Base-by-base conservation (phyloP, 2,113 vertebrate species). In the Petroica traversi region DNA sequence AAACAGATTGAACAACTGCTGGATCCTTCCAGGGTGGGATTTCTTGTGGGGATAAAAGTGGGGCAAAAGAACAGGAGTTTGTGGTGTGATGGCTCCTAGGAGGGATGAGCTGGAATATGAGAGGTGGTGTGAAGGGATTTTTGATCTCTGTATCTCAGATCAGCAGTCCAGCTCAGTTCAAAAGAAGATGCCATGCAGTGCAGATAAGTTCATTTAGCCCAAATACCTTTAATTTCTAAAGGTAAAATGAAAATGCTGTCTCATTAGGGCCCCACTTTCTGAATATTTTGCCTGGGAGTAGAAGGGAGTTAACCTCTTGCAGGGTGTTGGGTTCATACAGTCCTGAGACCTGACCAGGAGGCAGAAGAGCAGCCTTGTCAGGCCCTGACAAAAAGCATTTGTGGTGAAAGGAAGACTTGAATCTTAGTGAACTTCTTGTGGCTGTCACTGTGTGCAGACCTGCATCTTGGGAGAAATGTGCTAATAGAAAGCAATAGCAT, bases 1-100 rank as follows among this genome's bases (percentile, higher is more conserved):
- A 99, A 98, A 81, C 99, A 99, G 92, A 99, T 99, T 34, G 99
- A 99, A 25, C 99, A 99, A 57, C 97, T 99, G 19, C 78, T 99
- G 97, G 99, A 99, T 82, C 98, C 98, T 58, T 97, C 96, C 54
- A 99, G 98, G 89, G 99, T 99, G 48, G 40, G 12, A 2, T 59
- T 73, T 57, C 12, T 62, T 41, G 48, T 0, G 18, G 10, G 19
- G 2, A 57, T 85, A 48, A 43, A 94, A 89, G 23, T 22, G 28
- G 16, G 41, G 12, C 5, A 69, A 24, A 19, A 38, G 14, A 23
- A n/a, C 9, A 12, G 26, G 31, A 82, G 29, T 54, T 45, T 76
- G 12, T 69, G 40, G 11, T 73, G 31, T 69, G 26, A 28, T 89
- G 62, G 29, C 19, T 75, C 2, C 41, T 73, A 36, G n/a, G 67